phyloP scores from a whole-genome alignment of 2,888 invertebrate genomes.

The Oeneis ivallda region DNA sequence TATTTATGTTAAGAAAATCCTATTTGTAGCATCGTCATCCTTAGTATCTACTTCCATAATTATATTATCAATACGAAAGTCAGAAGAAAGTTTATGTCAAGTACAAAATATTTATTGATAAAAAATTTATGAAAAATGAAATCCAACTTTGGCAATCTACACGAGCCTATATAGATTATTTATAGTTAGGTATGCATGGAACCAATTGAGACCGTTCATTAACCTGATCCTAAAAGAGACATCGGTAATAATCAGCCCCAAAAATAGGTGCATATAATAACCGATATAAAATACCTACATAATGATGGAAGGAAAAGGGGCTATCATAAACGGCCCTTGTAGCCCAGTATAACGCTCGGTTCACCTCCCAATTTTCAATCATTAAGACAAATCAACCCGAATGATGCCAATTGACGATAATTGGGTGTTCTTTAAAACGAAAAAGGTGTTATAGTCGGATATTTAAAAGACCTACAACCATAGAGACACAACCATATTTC shows the following conservation, averaged over 20 bases:
- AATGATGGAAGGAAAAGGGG: constrained; percentile 43
- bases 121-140: background rate
- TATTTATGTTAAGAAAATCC: too few relatives aligned
- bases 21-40: too few relatives aligned
- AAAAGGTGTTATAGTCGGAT: constrained; percentile 73
- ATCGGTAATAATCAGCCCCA: constrained; percentile 13
- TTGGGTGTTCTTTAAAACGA: constrained; percentile 66
- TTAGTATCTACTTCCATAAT: too few relatives aligned
- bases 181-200: background rate
- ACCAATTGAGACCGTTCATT: background rate
- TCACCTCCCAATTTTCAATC: constrained; percentile 70
- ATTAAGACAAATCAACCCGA: constrained; percentile 72
- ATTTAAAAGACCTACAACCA: constrained; percentile 36
- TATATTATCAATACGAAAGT: too few relatives aligned
- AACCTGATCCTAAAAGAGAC: constrained; percentile 14
- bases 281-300: constrained; percentile 34
- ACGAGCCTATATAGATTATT: too few relatives aligned
- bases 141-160: background rate
- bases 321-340: constrained; percentile 7
- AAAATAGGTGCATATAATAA: constrained; percentile 17
- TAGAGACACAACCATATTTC: too few relatives aligned
- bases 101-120: background rate
- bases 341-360: constrained; percentile 56
- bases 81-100: background rate
- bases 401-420: constrained; percentile 70